Evolutionary conservation across 2,888 invertebrate genomes (phyloP), one percentile per base, ranked within the genome.

Genomic region (Aethes cnicana): DNA sequence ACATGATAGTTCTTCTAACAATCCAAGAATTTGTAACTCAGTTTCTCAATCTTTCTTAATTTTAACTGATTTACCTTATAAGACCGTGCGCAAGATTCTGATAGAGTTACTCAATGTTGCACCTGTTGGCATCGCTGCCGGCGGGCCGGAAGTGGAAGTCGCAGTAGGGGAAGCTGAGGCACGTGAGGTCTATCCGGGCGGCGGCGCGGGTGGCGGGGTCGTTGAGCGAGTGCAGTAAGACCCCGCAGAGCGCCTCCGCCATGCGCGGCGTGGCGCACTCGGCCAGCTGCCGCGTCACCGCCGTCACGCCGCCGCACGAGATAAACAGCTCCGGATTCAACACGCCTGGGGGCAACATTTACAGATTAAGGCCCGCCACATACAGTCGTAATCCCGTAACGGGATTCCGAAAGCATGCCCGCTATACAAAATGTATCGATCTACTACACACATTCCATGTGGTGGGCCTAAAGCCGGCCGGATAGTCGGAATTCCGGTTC

Each of bases 241-340:
- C 95, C 0, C 96, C 97, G 61, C 98, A 94, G 1, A 98, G 88
- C 2, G 97, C 95, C 81, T 98, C 98, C 4, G 96, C 94, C 84
- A 98, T 96, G 56, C 95, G 93, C 0, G 97, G 96, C 63, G 95
- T 95, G 61, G 96, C 95, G 71, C 95, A 96, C 72, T 96, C 96
- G 30, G 96, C 91, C 14, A 97, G 91, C 73, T 96, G 96, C 55
- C 96, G 92, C 0, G 96, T 93, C 43, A 96, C 91, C 4, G 97
- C 95, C 53, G 93, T 93, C 39, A 98, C 95, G 11, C 97, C 96
- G 5, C 96, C 96, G 69, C 95, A 94, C 33, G 92, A 91, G 67
- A 97, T 94, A 65, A 97, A 93, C 59, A 95, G 81, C 55, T 92
- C 93, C 1, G 97, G 93, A 87, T 97, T 97, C 56, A 97, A 76